A percentile compares a stretch with the other conserved stretches of the same genome.
Conservation (phyloP, 2,797 vertebrate genomes). For the Anableps anableps region DNA sequence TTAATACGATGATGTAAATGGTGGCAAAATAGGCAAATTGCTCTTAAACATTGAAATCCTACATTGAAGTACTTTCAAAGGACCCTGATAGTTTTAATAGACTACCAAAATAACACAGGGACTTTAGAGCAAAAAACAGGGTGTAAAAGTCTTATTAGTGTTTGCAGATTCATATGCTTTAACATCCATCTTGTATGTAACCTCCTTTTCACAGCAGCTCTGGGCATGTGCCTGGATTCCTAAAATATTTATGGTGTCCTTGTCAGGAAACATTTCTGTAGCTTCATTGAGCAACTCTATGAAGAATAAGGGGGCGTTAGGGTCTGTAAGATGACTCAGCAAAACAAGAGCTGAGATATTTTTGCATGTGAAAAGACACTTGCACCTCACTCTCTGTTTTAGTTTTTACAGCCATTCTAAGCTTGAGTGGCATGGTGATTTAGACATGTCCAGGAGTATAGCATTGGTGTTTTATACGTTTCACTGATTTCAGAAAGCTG, state of each 20-base stretch:
- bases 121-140: background rate
- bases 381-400: background rate
- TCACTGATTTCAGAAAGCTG: background rate
- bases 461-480: background rate
- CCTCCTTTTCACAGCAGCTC: slow-evolving; percentile 28
- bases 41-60: background rate
- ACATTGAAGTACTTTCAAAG: background rate
- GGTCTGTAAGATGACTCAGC: slow-evolving; percentile 53
- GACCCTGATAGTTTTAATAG: background rate
- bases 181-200: slow-evolving; percentile 20
- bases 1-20: background rate
- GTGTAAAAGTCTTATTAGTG: background rate
- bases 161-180: background rate
- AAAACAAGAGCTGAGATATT: slow-evolving; percentile 20
- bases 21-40: background rate
- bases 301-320: slow-evolving; percentile 31
- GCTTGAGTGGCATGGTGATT: background rate
- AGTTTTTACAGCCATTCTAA: background rate
- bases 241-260: slow-evolving; percentile 79
- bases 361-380: slow-evolving; percentile 20
- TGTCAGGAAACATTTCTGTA: slow-evolving; percentile 74
- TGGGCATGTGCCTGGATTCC: slow-evolving; percentile 52
- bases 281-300: slow-evolving; percentile 63
- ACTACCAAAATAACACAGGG: background rate
- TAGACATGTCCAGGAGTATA: background rate